phyloP scores from a whole-genome alignment of 2,888 invertebrate species.

The Harpagoxenus sublaevis region DNA sequence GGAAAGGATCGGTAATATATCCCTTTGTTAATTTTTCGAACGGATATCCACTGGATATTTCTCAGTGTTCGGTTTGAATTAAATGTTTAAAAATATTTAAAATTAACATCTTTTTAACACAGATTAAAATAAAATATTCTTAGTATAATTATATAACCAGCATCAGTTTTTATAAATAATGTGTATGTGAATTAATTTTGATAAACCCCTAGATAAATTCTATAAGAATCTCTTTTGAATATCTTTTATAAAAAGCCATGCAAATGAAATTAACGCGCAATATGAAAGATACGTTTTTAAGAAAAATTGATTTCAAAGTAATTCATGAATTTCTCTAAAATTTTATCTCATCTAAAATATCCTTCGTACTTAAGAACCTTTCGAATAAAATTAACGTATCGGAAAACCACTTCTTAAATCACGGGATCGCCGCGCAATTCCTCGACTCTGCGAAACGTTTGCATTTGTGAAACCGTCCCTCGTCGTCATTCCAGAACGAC shows the following conservation, averaged over 20 bases:
- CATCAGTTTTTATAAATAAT: background rate
- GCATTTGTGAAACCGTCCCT: conserved; percentile 8
- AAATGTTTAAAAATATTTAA: background rate
- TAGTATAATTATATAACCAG: background rate
- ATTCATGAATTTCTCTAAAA: background rate
- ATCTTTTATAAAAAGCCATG: background rate
- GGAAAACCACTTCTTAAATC: conserved; percentile 36
- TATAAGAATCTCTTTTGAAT: background rate
- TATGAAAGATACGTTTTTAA: background rate
- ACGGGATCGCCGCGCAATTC: conserved; percentile 29
- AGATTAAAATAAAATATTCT: conserved; percentile 9
- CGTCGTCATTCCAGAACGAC: conserved; percentile 21
- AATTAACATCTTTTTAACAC: background rate
- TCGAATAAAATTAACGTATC: conserved; percentile 9
- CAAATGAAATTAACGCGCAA: background rate
- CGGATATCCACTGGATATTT: too few relatives aligned
- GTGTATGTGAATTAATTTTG: conserved; percentile 3
- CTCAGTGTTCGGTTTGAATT: background rate
- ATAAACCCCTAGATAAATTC: background rate
- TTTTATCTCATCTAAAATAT: background rate
- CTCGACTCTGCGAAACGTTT: conserved; percentile 17
- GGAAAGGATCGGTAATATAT: too few relatives aligned
- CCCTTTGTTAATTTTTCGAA: too few relatives aligned
- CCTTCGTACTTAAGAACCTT: background rate
- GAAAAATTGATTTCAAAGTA: background rate